Conservation (phyloP, 1,140 invertebrate genomes). For the Triops longicaudatus region DNA sequence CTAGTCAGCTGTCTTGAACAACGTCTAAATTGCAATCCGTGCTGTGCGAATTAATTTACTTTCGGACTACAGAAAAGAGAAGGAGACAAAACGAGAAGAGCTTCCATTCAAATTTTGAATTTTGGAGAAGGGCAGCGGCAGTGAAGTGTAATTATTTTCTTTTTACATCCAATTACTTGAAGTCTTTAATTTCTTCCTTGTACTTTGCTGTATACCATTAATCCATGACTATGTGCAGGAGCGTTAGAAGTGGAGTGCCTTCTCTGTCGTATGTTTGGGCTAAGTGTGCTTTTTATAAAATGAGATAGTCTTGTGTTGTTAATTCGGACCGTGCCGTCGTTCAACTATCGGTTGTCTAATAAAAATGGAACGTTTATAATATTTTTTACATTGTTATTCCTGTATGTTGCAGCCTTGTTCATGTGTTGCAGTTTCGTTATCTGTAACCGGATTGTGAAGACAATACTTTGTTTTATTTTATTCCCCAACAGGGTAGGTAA, state of each 20-base stretch:
- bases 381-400: too few relatives aligned
- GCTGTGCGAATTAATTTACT: not conserved
- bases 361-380: not conserved
- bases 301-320: not conserved
- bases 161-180: not conserved
- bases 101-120: not conserved
- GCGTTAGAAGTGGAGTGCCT: not conserved
- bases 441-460: too few relatives aligned
- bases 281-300: not conserved
- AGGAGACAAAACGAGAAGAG: not conserved
- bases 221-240: not conserved
- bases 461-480: too few relatives aligned
- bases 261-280: not conserved
- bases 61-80: not conserved
- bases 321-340: not conserved
- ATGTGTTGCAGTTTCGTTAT: too few relatives aligned
- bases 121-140: not conserved
- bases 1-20: constrained; percentile 14
- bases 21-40: constrained; percentile 7
- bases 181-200: not conserved
- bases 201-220: not conserved
- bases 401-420: too few relatives aligned
- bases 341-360: not conserved
- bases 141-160: not conserved
- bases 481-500: too few relatives aligned